Evolutionary conservation across 2,888 invertebrate genomes (phyloP), one percentile per base, ranked within the genome.

Genomic region (Drosophila nigritarsus): DNA sequence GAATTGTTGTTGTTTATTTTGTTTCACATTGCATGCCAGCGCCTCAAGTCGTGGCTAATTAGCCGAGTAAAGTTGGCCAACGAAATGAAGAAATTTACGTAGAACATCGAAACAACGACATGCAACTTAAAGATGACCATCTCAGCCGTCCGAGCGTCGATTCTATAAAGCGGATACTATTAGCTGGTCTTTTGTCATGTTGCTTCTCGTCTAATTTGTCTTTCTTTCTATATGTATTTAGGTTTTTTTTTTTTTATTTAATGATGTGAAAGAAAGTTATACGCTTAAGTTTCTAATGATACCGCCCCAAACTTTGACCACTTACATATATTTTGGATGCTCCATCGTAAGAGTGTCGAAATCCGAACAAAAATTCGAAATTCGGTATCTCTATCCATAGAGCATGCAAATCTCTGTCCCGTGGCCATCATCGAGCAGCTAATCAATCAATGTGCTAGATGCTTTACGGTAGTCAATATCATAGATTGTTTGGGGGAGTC

Each of bases 261-360:
- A 87, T 90, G 90, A 90, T 87, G 85, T 82, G 73, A 90, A 90
- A 87, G 87, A 89, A 87, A 87, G 89, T 85, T 76, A 65, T 55
- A 45, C 54, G 61, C 53, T 38, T 61, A 38, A 75, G 65, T 75
- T 85, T 89, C 90, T 86, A 86, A 86, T 89, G 88, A 86, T 50
- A 51, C 36, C 54, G 34, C 36, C 45, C 67, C 59, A 56, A 56
- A 30, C 40, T 20, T 42, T 30, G 29, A 36, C 27, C 76, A 76
- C 59, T 64, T 51, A 13, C 18, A 38, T 77, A 62, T 60, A 49
- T 67, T 80, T 81, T 77, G 67, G 67, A 71, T 59, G 80, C 59
- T 70, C 59, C 49, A 80, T 80, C 70, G 68, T 60, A 61, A 55
- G 30, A 49, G 53, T 61, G 34, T 56, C 50, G 53, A 73, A 66